Evolutionary conservation across 2,113 vertebrate species (phyloP), one percentile per base, ranked within the genome.

Genomic region (Ceyx margarethae): DNA sequence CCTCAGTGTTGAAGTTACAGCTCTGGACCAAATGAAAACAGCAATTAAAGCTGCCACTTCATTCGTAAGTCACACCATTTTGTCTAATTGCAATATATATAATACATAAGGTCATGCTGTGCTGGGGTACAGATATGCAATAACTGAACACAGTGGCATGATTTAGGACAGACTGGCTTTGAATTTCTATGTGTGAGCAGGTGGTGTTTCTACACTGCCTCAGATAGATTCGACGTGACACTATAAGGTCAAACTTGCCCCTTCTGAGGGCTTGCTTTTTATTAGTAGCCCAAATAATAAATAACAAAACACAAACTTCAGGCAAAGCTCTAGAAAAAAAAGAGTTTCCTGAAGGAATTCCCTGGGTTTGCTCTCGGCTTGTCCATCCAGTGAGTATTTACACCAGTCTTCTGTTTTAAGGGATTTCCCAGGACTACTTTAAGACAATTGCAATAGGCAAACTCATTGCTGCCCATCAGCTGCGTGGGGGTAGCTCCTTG

Each of bases 51-150:
- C 95, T 97, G 96, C 96, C 96, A 96, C 84, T 91, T 96, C 95
- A 96, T 95, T 95, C 95, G 86, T 95, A 95, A 95, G 89, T 96
- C 95, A 96, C 87, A 96, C 94, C 94, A 94, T 95, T 96, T 96
- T 94, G 87, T 93, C 94, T 96, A 96, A 96, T 96, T 96, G 95
- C 96, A 96, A 95, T 96, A 96, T 96, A 96, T 96, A 96, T 94
- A 96, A 96, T 96, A 96, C 79, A 95, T 96, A 96, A 96, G 95
- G 96, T 96, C 95, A 95, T 96, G 94, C 95, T 96, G 95, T 97
- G 96, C 95, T 95, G 96, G 96, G 95, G 94, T 79, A 94, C 95
- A 89, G 96, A 89, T 94, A 93, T 88, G 96, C 96, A 97, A 97
- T 96, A 97, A 96, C 95, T 1, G 62, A 97, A 90, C 93, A 89